A percentile compares a stretch with the other conserved stretches of the same genome.
These are phyloP conservation scores for Alaudala cheleensis DNA, from an alignment of 2,113 vertebrate species.

Conservation along the genomic window DNA sequence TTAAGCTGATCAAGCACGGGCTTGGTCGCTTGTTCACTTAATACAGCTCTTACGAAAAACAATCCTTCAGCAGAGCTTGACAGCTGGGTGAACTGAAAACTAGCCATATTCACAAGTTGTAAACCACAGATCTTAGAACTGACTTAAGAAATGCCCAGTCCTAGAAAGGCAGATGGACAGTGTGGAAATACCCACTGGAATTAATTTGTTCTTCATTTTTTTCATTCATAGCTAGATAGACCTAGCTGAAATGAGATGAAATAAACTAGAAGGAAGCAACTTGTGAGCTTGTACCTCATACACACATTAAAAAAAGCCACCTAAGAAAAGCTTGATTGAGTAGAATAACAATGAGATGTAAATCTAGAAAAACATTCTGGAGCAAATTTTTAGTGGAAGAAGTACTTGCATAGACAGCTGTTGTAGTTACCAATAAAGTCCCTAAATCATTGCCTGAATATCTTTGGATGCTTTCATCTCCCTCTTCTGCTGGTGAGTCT, in stretches of 20 bases:
- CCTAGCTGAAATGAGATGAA: neutral
- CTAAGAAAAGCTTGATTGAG: neutral
- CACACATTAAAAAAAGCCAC: neutral
- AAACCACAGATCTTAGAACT: neutral
- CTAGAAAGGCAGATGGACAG: neutral
- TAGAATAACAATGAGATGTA: neutral
- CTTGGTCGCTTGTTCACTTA: neutral
- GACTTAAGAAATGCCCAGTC: neutral
- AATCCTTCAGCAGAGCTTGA: neutral
- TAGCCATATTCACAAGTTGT: neutral
- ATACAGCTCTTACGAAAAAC: neutral
- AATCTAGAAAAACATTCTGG: neutral
- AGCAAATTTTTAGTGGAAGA: neutral
- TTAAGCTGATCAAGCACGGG: neutral
- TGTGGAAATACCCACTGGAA: neutral
- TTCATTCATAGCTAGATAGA: neutral
- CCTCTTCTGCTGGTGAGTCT: neutral
- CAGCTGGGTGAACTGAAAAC: neutral
- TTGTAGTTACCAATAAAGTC: neutral
- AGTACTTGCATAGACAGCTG: neutral
- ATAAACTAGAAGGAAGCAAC: neutral
- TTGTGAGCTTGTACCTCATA: neutral
- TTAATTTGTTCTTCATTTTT: neutral
- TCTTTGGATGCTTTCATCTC: neutral
- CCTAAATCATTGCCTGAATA: neutral